Base-by-base conservation (phyloP, 2,888 invertebrate genomes). In the Cabera pusaria region DNA sequence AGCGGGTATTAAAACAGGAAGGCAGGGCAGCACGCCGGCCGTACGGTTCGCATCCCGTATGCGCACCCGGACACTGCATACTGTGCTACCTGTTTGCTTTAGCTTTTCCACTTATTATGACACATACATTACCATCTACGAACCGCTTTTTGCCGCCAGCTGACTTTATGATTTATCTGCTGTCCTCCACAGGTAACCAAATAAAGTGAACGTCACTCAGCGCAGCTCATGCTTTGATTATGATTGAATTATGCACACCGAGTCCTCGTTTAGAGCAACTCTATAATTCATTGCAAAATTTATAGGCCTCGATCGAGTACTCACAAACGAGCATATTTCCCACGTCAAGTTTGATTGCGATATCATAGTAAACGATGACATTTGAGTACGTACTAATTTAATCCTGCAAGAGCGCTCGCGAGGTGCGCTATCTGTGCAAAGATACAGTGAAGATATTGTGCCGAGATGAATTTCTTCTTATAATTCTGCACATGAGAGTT, bases 251-350 rank as follows among this genome's bases (percentile, higher is more conserved):
- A 84, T 85, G 74, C 76, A 75, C 64, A 55, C 74, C 76, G 74
- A 54, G 67, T 60, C 59, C 53, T 65, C 60, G 62, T 64, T 59
- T 65, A 56, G 64, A 73, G 61, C 62, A 70, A 68, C 63, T 44
- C 70, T 69, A 81, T 82, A 83, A 77, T 77, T 83, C 76, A 85
- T 81, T 80, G 73, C 68, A 75, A 66, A 82, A 84, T 86, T 82
- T 84, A 85, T 85, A 64, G 79, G 56, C 67, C 59, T 75, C 70
- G 68, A 61, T 61, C 68, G 68, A 61, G 64, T 71, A 57, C 66
- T 67, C 66, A 76, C 84, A 88, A 88, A 88, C 79, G 78, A 85
- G 81, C 75, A 76, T 81, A 84, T 83, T 87, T 87, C 87, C 84
- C 86, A 88, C 74, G 85, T 86, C 82, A 79, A 72, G 76, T 82